phyloP scores from a whole-genome alignment of 2,113 vertebrate species.

The Cavia aperea region DNA sequence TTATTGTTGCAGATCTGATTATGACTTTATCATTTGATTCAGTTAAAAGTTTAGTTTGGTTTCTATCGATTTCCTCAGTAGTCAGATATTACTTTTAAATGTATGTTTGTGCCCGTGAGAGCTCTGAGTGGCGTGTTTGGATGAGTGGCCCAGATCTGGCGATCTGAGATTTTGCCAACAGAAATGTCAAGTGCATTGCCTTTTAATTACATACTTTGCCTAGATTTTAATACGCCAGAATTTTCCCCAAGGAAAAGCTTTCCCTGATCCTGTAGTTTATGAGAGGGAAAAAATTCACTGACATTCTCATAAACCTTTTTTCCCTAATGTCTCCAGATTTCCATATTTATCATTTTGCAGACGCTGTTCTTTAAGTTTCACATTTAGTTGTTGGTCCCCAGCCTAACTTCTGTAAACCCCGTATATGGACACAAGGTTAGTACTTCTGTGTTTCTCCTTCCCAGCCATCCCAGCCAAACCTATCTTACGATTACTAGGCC shows the following conservation, averaged over 20 bases:
- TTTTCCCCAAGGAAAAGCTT: conserved; percentile 53
- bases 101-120: not conserved
- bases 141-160: conserved; percentile 35
- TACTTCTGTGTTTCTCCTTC: not conserved
- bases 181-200: conserved; percentile 65
- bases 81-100: not conserved
- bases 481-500: not conserved
- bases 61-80: conserved; percentile 31
- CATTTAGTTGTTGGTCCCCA: not conserved
- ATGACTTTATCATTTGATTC: not conserved
- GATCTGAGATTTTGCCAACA: conserved; percentile 55
- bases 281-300: not conserved
- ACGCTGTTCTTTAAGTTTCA: conserved; percentile 4
- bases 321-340: not conserved
- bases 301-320: conserved; percentile 29
- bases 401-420: not conserved
- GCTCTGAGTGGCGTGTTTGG: conserved; percentile 42
- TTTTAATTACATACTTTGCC: conserved; percentile 62
- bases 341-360: not conserved
- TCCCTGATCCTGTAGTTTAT: conserved; percentile 29
- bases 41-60: conserved; percentile 37
- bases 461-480: not conserved
- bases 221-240: conserved; percentile 54
- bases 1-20: conserved; percentile 10
- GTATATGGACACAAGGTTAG: not conserved